phyloP scores from a whole-genome alignment of 2,113 vertebrate species.

The Rhynchomys soricoides region DNA sequence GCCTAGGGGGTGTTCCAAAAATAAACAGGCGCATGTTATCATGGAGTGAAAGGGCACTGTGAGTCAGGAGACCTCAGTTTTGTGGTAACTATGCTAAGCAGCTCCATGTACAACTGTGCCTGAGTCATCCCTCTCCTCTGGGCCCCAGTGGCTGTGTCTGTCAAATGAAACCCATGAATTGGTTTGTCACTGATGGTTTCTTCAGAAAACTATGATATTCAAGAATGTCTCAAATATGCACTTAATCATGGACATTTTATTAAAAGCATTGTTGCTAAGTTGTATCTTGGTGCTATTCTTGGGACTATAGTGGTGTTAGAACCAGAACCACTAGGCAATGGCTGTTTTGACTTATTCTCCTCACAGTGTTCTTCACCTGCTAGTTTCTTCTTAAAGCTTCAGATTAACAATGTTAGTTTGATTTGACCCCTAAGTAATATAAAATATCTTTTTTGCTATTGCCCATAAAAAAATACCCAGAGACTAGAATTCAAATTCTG shows the following conservation, averaged over 20 bases:
- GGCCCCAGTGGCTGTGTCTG: neutral
- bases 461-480: neutral
- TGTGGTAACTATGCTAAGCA: neutral
- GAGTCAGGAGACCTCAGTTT: neutral
- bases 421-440: neutral
- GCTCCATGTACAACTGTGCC: neutral
- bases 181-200: neutral
- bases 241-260: neutral
- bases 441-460: neutral
- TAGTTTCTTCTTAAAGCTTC: neutral
- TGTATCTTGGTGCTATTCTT: neutral
- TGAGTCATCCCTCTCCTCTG: neutral
- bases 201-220: neutral
- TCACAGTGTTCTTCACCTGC: neutral
- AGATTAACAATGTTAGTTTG: neutral
- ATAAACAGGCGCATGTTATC: neutral
- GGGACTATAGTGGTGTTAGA: neutral
- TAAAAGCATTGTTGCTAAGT: neutral
- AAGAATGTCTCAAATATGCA: constrained; percentile 10
- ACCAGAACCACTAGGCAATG: neutral
- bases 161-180: neutral
- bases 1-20: neutral
- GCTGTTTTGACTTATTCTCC: neutral
- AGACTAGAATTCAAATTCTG: neutral
- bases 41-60: neutral